Base-by-base conservation (phyloP, 2,797 vertebrate genomes). In the Oceanodroma leucorhoa region DNA sequence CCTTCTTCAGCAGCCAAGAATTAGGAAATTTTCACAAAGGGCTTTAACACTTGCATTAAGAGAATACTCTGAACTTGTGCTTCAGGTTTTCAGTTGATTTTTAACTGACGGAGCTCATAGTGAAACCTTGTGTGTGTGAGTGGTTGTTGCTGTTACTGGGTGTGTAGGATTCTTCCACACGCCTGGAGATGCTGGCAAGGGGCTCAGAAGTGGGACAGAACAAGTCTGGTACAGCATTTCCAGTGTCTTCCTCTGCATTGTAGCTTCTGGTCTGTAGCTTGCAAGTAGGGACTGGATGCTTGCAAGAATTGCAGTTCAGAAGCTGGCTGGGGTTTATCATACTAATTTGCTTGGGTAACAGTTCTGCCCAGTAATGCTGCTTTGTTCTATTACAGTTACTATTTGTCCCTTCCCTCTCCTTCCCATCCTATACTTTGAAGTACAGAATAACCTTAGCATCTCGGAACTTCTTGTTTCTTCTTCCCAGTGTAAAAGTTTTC, bases 281-380 rank as follows among this genome's bases (percentile, higher is more conserved):
- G 55, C 38, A 38, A 38, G 10, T 27, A 67, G 32, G 38, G 14
- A n/a, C 19, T 48, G 11, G 29, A 22, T 83, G 19, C 18, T 60
- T 48, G 14, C 3, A 61, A 55, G 71, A 71, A 36, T 85, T 79
- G 29, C 30, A 15, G 29, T 17, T 62, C 45, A 61, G 57, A 57
- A 41, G 45, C 29, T 1, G 1, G 3, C n/a, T 70, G 30, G 14
- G 18, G 2, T 69, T 92, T 72, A 34, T 67, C 2, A 0, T 22
- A 23, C 20, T 64, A 1, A 21, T 82, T 61, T 87, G 11, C 30
- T 61, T 76, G 15, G 13, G 12, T 53, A 36, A 9, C 14, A 21
- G 23, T 72, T 79, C 40, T 87, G 40, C 9, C 6, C n/a, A 20
- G 10, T 65, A 34, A 14, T 60, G 23, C 27, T 61, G 34, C 27